phyloP scores from a whole-genome alignment of 2,113 vertebrate genomes.

The Eulacestoma nigropectus region DNA sequence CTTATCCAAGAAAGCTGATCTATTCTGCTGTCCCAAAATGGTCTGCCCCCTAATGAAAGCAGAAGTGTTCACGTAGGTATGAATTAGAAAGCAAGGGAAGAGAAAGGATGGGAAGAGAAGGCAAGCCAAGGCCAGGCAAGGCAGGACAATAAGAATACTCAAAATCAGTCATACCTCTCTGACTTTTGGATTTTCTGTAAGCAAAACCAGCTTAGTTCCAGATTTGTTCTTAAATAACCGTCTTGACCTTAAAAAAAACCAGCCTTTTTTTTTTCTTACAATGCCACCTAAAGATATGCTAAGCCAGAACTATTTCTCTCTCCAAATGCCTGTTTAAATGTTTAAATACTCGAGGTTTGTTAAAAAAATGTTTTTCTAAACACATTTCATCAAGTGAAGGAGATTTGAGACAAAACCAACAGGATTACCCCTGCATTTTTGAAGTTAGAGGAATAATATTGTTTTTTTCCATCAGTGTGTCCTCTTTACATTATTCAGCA shows the following conservation, averaged over 20 bases:
- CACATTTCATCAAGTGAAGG: background rate
- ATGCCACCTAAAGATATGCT: background rate
- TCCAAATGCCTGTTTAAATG: background rate
- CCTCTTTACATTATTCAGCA: slow-evolving; percentile 81
- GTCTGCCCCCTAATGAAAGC: background rate
- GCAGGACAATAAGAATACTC: background rate
- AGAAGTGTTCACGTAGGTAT: background rate
- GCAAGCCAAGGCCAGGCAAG: background rate
- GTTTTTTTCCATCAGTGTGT: slow-evolving; percentile 71
- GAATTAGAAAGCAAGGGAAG: background rate
- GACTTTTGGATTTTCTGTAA: background rate
- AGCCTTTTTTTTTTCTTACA: background rate
- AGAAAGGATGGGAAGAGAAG: background rate
- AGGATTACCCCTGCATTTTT: slow-evolving; percentile 8
- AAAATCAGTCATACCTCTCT: background rate
- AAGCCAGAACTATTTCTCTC: background rate
- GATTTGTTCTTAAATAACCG: background rate
- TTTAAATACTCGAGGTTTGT: background rate
- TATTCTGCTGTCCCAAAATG: background rate
- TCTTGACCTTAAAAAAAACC: background rate
- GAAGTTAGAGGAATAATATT: slow-evolving; percentile 64
- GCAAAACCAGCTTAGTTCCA: background rate
- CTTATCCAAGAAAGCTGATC: background rate
- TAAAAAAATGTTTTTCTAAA: slow-evolving; percentile 5
- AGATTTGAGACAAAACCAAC: slow-evolving; percentile 29